Base-by-base conservation (phyloP, 2,113 vertebrate genomes). In the Cyphotilapia sp. region DNA sequence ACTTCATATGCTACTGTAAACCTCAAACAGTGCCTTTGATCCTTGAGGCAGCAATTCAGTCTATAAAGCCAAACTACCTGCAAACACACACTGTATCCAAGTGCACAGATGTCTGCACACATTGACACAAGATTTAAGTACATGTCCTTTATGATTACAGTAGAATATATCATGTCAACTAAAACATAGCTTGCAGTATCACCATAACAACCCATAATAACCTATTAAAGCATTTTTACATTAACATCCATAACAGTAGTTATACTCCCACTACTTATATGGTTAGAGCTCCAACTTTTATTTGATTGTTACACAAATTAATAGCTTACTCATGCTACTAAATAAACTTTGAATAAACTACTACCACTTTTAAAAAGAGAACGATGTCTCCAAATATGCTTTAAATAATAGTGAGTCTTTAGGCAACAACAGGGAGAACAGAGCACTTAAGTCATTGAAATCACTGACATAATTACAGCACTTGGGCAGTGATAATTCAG, bases 1-100 rank as follows among this genome's bases (percentile, higher is more conserved):
- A 90, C 90, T 94, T 93, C 92, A 92, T 88, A 42, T 84, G 87
- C 93, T 94, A 93, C 94, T 94, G 94, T 91, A 92, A 95, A 94
- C 87, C 85, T 53, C 81, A 88, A 80, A 89, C 91, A 82, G 84
- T 22, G 76, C 33, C 90, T 94, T 95, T 93, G 83, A 95, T 94
- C 93, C 78, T 53, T 16, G 16, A 89, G 89, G 83, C 85, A 69
- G 53, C 66, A 53, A 80, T 89, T 90, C n/a, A 87, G 85, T 54
- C 93, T 82, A 33, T 93, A 94, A 94, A 94, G 83, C 59, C 53
- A 89, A 87, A 91, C 56, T 90, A 94, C 87, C 88, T 89, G 76
- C 56, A 85, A 82, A 86, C 86, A 80, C 88, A 90, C 35, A 59
- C 16, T 53, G 22, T 22, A 31, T 35, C 13, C 54, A 71, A 61